Conservation (phyloP, 1,140 invertebrate genomes). For the Cyrtorhinus lividipennis region DNA sequence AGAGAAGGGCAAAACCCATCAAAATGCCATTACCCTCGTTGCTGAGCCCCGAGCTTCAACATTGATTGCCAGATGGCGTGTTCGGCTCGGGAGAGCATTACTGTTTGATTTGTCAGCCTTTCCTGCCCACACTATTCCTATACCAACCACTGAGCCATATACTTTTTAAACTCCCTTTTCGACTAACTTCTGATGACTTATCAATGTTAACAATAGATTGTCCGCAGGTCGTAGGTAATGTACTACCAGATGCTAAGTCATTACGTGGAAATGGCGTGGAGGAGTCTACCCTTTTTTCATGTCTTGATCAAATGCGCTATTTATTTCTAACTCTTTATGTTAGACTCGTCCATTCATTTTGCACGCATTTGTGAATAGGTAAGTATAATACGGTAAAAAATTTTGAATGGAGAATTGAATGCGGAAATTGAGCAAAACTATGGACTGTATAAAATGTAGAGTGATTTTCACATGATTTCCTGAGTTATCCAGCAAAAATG, state of each 20-base stretch:
- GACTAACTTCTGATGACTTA: not conserved
- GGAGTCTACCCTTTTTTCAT: not conserved
- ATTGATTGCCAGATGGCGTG: slow-evolving; percentile 7
- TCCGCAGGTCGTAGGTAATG: not conserved
- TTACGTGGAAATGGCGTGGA: not conserved
- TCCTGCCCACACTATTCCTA: not conserved
- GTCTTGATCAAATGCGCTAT: not conserved
- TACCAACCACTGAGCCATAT: not conserved
- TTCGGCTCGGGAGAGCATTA: not conserved
- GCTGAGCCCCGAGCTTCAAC: not conserved
- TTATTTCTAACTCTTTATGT: no score
- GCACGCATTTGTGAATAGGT: no score
- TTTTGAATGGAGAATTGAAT: no score
- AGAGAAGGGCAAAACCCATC: not conserved
- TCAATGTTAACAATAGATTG: slow-evolving; percentile 7
- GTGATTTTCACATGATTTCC: no score
- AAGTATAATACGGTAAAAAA: no score
- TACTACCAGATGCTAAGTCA: not conserved
- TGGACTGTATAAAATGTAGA: no score
- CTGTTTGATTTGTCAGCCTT: slow-evolving; percentile 5
- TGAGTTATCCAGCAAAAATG: no score
- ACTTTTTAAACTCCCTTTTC: not conserved
- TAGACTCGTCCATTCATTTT: no score
- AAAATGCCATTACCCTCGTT: slow-evolving; percentile 9
- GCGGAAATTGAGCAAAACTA: no score